phyloP scores from a whole-genome alignment of 2,888 invertebrate species.

The Hemithea aestivaria region DNA sequence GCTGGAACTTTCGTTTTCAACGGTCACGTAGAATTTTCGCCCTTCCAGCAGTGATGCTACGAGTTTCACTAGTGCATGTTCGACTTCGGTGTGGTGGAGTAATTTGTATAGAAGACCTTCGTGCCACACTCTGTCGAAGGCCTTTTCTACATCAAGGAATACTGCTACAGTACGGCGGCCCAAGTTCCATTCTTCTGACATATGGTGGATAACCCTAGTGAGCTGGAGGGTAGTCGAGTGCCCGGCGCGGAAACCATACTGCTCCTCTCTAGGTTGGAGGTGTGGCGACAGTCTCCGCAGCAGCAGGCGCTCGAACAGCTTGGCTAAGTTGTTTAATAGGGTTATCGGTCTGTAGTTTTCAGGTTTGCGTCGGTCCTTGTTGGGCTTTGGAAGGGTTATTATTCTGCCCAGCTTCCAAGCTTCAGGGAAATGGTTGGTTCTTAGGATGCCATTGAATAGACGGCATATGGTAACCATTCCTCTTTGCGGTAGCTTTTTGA shows the following conservation, averaged over 20 bases:
- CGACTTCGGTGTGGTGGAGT: no score
- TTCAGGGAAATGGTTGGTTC: slow-evolving; percentile 9
- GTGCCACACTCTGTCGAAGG: slow-evolving; percentile 37
- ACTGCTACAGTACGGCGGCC: no score
- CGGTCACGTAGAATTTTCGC: no score
- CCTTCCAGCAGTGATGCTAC: no score
- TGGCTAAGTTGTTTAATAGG: background rate
- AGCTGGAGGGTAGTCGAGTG: slow-evolving; percentile 31
- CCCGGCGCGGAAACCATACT: slow-evolving; percentile 22
- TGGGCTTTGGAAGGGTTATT: slow-evolving; percentile 2
- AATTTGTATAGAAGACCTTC: slow-evolving; percentile 23
- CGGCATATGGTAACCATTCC: slow-evolving; percentile 1
- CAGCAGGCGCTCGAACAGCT: slow-evolving; percentile 1
- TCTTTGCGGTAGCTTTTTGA: background rate
- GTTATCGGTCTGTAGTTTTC: background rate
- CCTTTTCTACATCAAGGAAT: background rate
- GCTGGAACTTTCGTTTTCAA: no score
- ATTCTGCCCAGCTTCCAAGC: slow-evolving; percentile 22
- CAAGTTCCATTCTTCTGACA: slow-evolving; percentile 19
- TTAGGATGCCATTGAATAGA: slow-evolving; percentile 9
- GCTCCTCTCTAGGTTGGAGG: slow-evolving; percentile 15
- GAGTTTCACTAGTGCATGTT: no score
- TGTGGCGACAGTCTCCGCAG: background rate
- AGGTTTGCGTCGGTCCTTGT: background rate
- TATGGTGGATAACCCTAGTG: slow-evolving; percentile 24